These are phyloP conservation scores for Pterocles burchelli DNA, from an alignment of 2,113 vertebrate genomes.

Conservation along the genomic window DNA sequence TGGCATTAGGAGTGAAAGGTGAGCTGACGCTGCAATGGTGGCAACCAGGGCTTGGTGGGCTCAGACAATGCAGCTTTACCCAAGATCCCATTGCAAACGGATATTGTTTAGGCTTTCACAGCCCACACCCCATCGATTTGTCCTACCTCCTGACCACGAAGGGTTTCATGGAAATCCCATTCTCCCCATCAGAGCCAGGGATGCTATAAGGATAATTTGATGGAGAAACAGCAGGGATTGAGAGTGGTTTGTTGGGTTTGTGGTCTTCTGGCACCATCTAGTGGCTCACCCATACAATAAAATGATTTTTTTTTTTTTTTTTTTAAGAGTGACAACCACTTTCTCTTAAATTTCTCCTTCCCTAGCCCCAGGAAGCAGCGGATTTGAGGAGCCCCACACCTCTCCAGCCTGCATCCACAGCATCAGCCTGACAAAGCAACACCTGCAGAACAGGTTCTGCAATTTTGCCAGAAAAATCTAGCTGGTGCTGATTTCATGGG, in stretches of 20 bases:
- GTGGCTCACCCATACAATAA: background rate
- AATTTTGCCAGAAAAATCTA: background rate
- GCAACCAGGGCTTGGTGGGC: background rate
- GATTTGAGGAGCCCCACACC: background rate
- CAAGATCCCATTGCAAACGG: background rate
- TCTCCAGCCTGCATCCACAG: background rate
- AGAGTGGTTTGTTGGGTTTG: background rate
- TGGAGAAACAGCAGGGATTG: background rate
- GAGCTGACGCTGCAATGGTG: background rate
- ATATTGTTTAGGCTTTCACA: background rate
- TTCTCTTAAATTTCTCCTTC: background rate
- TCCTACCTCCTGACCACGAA: background rate
- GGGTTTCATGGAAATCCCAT: background rate
- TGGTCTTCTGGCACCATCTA: slow-evolving; percentile 48
- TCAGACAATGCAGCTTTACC: background rate
- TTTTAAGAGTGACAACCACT: background rate
- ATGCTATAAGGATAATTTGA: background rate
- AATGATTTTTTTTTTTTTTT: too few relatives aligned
- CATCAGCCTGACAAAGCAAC: background rate
- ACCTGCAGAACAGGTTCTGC: background rate
- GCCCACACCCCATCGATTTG: background rate
- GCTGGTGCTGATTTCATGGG: background rate
- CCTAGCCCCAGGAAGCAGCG: background rate
- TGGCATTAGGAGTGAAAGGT: background rate
- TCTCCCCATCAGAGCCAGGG: background rate